phyloP scores from a whole-genome alignment of 2,113 vertebrate genomes.

The Elephas maximus region DNA sequence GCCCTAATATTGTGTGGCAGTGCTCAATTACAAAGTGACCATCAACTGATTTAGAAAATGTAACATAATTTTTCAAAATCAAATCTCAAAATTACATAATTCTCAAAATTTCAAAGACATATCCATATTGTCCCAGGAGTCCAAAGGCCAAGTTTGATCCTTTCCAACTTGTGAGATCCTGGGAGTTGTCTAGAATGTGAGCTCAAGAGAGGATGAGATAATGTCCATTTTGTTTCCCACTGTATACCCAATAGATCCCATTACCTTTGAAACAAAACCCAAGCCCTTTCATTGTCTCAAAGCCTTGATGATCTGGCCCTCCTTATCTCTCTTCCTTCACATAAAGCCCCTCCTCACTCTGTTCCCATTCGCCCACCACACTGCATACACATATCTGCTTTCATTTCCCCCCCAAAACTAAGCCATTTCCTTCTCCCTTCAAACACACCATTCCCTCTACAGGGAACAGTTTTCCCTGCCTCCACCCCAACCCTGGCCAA shows the following conservation, averaged over 20 bases:
- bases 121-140: neutral
- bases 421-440: neutral
- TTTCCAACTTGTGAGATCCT: neutral
- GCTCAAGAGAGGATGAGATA: neutral
- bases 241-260: neutral
- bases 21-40: neutral
- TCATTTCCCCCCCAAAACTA: neutral
- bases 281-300: neutral
- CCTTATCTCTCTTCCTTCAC: neutral
- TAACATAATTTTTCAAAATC: neutral
- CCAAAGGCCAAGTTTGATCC: neutral
- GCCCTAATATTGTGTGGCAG: neutral
- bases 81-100: neutral
- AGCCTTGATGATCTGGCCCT: neutral
- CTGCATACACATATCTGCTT: neutral
- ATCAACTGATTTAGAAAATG: neutral
- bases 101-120: neutral
- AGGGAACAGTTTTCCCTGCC: too few relatives aligned
- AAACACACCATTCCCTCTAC: neutral
- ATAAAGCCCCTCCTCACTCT: neutral
- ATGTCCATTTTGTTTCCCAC: neutral
- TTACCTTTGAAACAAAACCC: neutral
- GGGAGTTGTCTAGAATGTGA: neutral
- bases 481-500: neutral
- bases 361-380: neutral